Evolutionary conservation across 1,140 invertebrate genomes (phyloP).

Genomic region (Ladona fulva): DNA sequence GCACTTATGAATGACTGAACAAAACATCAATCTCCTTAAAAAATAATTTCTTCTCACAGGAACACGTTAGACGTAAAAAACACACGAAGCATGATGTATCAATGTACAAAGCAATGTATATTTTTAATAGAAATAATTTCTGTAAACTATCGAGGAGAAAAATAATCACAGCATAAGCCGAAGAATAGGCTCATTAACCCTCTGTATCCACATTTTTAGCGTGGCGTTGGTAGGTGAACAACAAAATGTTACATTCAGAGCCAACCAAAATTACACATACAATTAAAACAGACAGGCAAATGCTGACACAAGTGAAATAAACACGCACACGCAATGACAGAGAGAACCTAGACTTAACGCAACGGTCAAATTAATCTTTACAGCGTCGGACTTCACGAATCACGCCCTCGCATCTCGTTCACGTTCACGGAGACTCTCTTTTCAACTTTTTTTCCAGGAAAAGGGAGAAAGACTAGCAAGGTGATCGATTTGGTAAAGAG

Average conservation of each 20-base stretch:
- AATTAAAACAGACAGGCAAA: too few relatives aligned
- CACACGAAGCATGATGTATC: not conserved
- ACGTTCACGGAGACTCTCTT: not conserved
- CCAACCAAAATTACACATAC: not conserved
- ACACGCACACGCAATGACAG: not conserved
- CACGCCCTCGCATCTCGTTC: not conserved
- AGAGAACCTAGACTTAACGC: not conserved
- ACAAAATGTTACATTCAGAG: not conserved
- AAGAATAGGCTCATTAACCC: not conserved
- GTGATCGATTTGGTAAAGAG: not conserved
- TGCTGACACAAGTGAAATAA: too few relatives aligned
- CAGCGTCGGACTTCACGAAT: not conserved
- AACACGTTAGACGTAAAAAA: not conserved
- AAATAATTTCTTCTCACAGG: not conserved
- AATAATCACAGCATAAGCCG: not conserved
- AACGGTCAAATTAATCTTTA: not conserved
- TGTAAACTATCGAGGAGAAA: not conserved
- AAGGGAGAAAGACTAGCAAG: not conserved
- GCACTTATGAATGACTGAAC: not conserved
- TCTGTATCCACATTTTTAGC: too few relatives aligned
- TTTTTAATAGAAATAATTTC: not conserved
- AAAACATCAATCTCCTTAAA: constrained; percentile 8
- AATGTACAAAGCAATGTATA: not conserved
- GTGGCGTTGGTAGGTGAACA: not conserved
- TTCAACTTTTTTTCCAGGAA: not conserved